phyloP scores from a whole-genome alignment of 2,113 vertebrate species.

The Rhinogobius similis region DNA sequence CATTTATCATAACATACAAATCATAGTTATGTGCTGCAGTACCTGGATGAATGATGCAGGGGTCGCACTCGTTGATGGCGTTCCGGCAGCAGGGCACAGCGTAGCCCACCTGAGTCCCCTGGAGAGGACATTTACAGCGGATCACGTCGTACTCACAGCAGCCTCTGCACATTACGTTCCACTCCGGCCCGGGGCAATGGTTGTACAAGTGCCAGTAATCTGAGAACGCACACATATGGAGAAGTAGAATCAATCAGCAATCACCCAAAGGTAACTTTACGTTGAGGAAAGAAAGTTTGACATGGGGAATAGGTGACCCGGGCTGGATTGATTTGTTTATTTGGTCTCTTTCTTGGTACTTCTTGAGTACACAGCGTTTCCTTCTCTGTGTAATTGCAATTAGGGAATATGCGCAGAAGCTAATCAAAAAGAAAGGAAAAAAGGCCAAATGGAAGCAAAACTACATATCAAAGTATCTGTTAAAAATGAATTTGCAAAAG shows the following conservation, averaged over 20 bases:
- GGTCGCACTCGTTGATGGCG: conserved; percentile 91
- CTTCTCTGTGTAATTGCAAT: background rate
- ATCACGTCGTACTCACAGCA: conserved; percentile 96
- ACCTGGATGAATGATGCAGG: conserved; percentile 98
- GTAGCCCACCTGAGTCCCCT: conserved; percentile 89
- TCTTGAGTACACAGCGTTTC: background rate
- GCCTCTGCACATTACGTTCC: conserved; percentile 95
- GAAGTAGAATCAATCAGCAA: conserved; percentile 10
- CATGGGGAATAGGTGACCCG: background rate
- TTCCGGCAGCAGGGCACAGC: conserved; percentile 97
- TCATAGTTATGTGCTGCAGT: background rate
- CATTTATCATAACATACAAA: background rate
- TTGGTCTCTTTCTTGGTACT: background rate
- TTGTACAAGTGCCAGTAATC: conserved; percentile 92
- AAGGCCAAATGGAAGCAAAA: conserved; percentile 1
- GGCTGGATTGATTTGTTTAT: background rate
- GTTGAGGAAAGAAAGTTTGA: conserved; percentile 3
- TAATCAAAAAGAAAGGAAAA: conserved; percentile 17
- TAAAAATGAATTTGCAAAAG: background rate
- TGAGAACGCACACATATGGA: conserved; percentile 52
- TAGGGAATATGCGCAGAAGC: conserved; percentile 12
- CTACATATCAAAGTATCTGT: too few relatives aligned
- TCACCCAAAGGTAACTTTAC: background rate
- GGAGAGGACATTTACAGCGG: conserved; percentile 88
- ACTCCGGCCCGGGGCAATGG: conserved; percentile 92